Evolutionary conservation across 2,888 invertebrate species (phyloP).

Genomic region (Serripes groenlandicus): DNA sequence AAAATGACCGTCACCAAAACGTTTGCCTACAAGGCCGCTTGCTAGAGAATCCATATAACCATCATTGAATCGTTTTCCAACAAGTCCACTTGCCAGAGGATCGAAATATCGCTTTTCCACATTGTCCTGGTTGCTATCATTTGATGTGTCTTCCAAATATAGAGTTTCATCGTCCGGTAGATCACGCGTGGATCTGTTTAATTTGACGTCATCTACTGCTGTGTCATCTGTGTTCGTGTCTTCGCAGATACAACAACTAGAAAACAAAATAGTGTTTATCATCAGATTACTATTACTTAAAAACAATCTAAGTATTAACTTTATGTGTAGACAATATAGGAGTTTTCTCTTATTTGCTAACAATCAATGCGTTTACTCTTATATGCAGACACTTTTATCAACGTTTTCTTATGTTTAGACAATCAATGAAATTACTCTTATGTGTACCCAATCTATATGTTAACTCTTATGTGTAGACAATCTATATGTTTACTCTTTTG

Average conservation of each 20-base stretch:
- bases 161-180: not conserved
- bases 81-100: constrained; percentile 27
- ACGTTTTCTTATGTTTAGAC: no score
- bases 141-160: not conserved
- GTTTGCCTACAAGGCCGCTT: constrained; percentile 36
- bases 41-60: not conserved
- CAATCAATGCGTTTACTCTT: no score
- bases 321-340: no score
- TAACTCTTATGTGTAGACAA: no score
- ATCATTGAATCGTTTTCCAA: constrained; percentile 34
- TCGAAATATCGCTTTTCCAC: constrained; percentile 35
- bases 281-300: no score
- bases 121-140: constrained; percentile 1
- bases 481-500: no score
- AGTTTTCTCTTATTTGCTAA: no score
- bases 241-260: not conserved
- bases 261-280: no score
- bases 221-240: not conserved
- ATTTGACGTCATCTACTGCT: not conserved
- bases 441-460: no score
- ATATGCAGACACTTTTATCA: no score
- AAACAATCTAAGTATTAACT: no score
- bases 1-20: constrained; percentile 20
- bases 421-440: no score
- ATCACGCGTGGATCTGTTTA: constrained; percentile 12